These are phyloP conservation scores for Dyspetes luteomarginatus DNA, from an alignment of 2,888 invertebrate genomes.

Conservation along the genomic window DNA sequence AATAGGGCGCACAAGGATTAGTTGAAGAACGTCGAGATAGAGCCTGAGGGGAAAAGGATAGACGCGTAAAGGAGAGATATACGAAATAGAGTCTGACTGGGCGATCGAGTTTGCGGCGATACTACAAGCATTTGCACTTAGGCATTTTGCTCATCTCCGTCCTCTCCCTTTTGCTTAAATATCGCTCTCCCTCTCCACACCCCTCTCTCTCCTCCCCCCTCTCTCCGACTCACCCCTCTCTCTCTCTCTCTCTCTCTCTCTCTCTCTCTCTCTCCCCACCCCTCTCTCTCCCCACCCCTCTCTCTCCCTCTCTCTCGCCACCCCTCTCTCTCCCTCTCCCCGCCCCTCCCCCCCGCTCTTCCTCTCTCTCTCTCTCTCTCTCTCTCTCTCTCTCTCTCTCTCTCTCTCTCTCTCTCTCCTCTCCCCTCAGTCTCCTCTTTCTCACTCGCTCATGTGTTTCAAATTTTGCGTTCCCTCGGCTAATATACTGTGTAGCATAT, in stretches of 20 bases:
- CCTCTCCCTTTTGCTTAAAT: background rate
- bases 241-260: conserved; percentile 27
- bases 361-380: conserved; percentile 8
- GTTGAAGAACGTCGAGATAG: conserved; percentile 67
- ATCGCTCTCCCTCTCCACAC: conserved; percentile 5
- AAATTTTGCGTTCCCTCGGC: conserved; percentile 6
- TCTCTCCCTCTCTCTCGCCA: conserved; percentile 13
- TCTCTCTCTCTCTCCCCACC: conserved; percentile 21
- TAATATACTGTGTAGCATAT: conserved; percentile 49
- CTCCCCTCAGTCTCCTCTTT: background rate
- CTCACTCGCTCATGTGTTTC: background rate
- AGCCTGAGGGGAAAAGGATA: conserved; percentile 66
- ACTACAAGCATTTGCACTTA: conserved; percentile 81
- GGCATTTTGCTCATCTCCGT: conserved; percentile 67
- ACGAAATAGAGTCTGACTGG: conserved; percentile 39
- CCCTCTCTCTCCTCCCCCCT: background rate
- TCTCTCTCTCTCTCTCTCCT: background rate
- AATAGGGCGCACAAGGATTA: too few relatives aligned
- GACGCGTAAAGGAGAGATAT: conserved; percentile 27
- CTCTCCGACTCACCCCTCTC: conserved; percentile 8
- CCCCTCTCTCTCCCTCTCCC: background rate
- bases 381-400: background rate
- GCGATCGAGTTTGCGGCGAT: conserved; percentile 47
- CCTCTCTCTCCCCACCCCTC: conserved; percentile 20
- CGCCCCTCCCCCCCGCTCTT: background rate